Conservation (phyloP, 2,888 invertebrate genomes). For the Drosophila limbata region DNA sequence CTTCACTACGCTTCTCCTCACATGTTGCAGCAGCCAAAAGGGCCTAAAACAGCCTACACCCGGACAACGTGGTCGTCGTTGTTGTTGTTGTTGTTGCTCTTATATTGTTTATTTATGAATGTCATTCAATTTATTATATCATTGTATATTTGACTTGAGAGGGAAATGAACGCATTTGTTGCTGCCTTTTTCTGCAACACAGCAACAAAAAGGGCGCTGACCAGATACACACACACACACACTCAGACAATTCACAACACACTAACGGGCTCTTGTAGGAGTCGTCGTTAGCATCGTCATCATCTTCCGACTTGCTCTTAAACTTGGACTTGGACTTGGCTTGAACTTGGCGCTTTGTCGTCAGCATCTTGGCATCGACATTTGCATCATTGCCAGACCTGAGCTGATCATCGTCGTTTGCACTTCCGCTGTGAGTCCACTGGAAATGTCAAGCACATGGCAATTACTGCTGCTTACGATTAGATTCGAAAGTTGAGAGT, state of each 20-base stretch:
- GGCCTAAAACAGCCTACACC: slow-evolving; percentile 36
- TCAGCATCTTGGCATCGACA: slow-evolving; percentile 49
- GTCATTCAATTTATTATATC: slow-evolving; percentile 84
- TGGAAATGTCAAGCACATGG: slow-evolving; percentile 12
- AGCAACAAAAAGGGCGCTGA: slow-evolving; percentile 65
- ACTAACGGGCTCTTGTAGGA: slow-evolving; percentile 74
- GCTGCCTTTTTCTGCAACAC: slow-evolving; percentile 33
- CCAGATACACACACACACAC: slow-evolving; percentile 50
- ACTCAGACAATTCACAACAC: slow-evolving; percentile 18
- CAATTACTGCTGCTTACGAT: slow-evolving; percentile 1
- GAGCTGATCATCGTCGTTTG: slow-evolving; percentile 43
- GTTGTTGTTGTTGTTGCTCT: slow-evolving; percentile 47
- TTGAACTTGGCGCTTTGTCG: slow-evolving; percentile 18
- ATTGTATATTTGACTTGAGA: slow-evolving; percentile 80
- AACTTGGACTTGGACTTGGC: slow-evolving; percentile 23
- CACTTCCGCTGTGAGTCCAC: slow-evolving; percentile 30
- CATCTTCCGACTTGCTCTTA: slow-evolving; percentile 29
- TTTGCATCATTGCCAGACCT: slow-evolving; percentile 65
- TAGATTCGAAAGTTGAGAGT: background rate
- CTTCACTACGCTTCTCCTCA: slow-evolving; percentile 69
- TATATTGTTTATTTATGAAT: slow-evolving; percentile 85
- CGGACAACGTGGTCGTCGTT: slow-evolving; percentile 15
- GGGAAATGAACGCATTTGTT: slow-evolving; percentile 82
- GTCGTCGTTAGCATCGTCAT: slow-evolving; percentile 60
- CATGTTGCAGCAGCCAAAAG: slow-evolving; percentile 7